These are phyloP conservation scores for Passerculus sandwichensis DNA, from an alignment of 2,797 vertebrate genomes.

Conservation along the genomic window DNA sequence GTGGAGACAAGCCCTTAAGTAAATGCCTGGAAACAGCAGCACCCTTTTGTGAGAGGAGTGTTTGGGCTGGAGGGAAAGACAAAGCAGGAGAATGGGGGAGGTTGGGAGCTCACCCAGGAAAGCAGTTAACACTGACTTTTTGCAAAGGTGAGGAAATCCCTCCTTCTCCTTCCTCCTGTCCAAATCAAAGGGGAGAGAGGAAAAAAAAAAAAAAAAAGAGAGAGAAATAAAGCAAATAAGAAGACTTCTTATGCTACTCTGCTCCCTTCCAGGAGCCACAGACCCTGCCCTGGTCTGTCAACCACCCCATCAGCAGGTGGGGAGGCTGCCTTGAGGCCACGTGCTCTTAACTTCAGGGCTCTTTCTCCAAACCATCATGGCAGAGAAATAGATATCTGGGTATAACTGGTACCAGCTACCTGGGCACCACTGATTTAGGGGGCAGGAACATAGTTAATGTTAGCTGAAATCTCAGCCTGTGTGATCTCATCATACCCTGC, in stretches of 20 bases:
- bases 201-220: rapidly evolving
- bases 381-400: neutral
- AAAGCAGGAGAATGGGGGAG: neutral
- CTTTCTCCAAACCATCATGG: neutral
- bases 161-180: neutral
- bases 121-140: neutral
- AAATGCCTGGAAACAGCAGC: neutral
- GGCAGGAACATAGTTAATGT: neutral
- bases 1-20: neutral
- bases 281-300: neutral
- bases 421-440: neutral
- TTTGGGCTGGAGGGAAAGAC: neutral
- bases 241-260: neutral
- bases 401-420: neutral
- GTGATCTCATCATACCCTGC: neutral
- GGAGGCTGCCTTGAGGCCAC: rapidly evolving
- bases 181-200: neutral
- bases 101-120: neutral
- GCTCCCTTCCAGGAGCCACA: neutral
- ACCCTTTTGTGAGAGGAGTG: neutral
- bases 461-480: neutral
- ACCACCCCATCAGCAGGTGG: neutral
- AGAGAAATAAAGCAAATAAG: too few species aligned
- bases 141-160: neutral
- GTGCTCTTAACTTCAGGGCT: rapidly evolving